These are phyloP conservation scores for Hirtodrosophila confusa DNA, from an alignment of 2,888 invertebrate genomes.

Conservation along the genomic window DNA sequence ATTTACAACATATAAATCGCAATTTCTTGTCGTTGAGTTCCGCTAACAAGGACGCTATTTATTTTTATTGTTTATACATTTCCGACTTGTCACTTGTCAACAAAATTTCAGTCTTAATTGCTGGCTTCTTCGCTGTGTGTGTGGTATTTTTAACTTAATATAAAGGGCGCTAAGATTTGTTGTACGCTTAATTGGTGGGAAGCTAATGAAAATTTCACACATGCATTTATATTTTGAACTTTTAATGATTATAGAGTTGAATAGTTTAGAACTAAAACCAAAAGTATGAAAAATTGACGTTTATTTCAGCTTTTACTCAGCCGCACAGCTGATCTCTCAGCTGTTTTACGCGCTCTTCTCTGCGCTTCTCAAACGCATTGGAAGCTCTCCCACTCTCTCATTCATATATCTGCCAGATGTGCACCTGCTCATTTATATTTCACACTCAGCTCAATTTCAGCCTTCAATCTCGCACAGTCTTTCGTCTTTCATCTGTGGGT, in stretches of 20 bases:
- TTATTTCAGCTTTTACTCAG: background rate
- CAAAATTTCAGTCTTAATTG: slow-evolving; percentile 35
- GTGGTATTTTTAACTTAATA: slow-evolving; percentile 22
- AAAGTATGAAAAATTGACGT: no score
- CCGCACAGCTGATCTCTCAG: background rate
- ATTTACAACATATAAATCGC: no score
- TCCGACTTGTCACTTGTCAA: slow-evolving; percentile 30
- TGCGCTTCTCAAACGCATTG: slow-evolving; percentile 10
- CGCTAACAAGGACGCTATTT: background rate
- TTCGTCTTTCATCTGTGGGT: slow-evolving; percentile 11
- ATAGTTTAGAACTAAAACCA: no score
- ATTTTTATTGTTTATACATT: slow-evolving; percentile 23
- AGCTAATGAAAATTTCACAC: background rate
- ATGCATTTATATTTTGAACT: background rate
- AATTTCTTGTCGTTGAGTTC: no score
- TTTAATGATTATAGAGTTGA: no score
- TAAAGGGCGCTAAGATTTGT: background rate
- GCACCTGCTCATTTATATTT: slow-evolving; percentile 40
- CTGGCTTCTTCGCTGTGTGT: background rate
- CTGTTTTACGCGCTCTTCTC: slow-evolving; percentile 5
- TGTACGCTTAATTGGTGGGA: background rate
- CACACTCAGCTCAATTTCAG: slow-evolving; percentile 41
- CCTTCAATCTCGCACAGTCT: slow-evolving; percentile 23
- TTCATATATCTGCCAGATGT: slow-evolving; percentile 1
- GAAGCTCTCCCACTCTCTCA: background rate